These are phyloP conservation scores for Reticulitermes lucifugus DNA, from an alignment of 2,888 invertebrate species.

Conservation along the genomic window DNA sequence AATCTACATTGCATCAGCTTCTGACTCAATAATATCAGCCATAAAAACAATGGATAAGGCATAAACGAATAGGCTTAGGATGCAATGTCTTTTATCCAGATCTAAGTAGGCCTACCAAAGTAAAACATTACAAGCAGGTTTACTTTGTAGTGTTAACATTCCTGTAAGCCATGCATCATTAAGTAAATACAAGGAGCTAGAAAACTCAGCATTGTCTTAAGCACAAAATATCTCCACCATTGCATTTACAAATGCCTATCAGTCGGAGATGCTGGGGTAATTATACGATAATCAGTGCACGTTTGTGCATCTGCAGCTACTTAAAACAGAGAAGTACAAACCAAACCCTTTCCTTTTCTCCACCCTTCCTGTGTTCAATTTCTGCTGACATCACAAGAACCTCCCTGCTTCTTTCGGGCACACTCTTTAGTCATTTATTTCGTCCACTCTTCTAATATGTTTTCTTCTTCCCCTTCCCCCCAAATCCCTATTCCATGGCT, in stretches of 20 bases:
- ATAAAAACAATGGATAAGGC: too few relatives aligned
- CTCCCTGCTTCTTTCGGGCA: conserved; percentile 37
- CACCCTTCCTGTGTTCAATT: conserved; percentile 44
- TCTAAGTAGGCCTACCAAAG: too few relatives aligned
- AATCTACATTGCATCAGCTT: too few relatives aligned
- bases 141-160: background rate
- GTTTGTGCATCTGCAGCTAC: conserved; percentile 34
- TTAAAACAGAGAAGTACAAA: conserved; percentile 26
- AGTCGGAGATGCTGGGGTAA: conserved; percentile 1
- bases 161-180: background rate
- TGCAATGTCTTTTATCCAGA: too few relatives aligned
- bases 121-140: background rate
- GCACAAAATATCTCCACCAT: background rate
- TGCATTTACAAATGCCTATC: background rate
- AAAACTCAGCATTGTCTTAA: background rate
- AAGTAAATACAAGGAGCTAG: background rate
- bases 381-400: conserved; percentile 50
- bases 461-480: conserved; percentile 3
- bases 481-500: conserved; percentile 13
- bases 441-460: conserved; percentile 15
- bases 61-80: too few relatives aligned
- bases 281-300: conserved; percentile 25
- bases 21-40: too few relatives aligned
- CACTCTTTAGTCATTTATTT: conserved; percentile 49
- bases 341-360: background rate